Evolutionary conservation across 2,797 vertebrate genomes (phyloP), one percentile per base, ranked within the genome.

Genomic region (Xenopus petersii): DNA sequence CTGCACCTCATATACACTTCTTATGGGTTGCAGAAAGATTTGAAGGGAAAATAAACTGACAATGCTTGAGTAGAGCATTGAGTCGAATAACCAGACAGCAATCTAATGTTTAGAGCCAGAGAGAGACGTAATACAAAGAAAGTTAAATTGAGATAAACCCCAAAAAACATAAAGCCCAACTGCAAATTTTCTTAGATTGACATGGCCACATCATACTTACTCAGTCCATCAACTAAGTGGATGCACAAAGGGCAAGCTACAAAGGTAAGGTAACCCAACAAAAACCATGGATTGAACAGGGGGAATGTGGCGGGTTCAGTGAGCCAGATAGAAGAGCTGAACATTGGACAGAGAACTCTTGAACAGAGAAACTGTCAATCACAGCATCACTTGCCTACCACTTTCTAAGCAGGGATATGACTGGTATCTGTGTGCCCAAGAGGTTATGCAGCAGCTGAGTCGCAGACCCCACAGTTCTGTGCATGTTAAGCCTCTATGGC

Each of bases 381-480:
- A 54, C 21, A 26, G 12, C 42, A 56, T 4, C 59, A 10, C 15
- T 11, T 11, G 16, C 15, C 36, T 42, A 4, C 26, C 26, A 30
- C 26, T 30, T 4, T 30, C 2, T 30, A 30, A 30, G 26, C 36
- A 42, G 6, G 36, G 36, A 42, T 42, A 42, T 10, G 54, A 17
- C 33, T 21, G 36, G 36, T 42, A 42, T 6, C 5, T 36, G 10
- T 12, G 2, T 10, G 7, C 55, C 55, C 55, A 56, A 56, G 72
- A 74, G 55, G 72, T 67, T 54, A 42, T 66, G 73, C 72, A 75
- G 65, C 33, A 55, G 16, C 49, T 49, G 12, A 30, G 26, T 30
- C 47, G 2, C 49, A 51, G 2, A 51, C 11, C 11, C 15, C 47
- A 10, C 49, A 51, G 49, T 0, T 4, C 5, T 51, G 10, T 51